Evolutionary conservation across 2,888 invertebrate genomes (phyloP), one percentile per base, ranked within the genome.

Genomic region (Lamellibrachia satsuma): DNA sequence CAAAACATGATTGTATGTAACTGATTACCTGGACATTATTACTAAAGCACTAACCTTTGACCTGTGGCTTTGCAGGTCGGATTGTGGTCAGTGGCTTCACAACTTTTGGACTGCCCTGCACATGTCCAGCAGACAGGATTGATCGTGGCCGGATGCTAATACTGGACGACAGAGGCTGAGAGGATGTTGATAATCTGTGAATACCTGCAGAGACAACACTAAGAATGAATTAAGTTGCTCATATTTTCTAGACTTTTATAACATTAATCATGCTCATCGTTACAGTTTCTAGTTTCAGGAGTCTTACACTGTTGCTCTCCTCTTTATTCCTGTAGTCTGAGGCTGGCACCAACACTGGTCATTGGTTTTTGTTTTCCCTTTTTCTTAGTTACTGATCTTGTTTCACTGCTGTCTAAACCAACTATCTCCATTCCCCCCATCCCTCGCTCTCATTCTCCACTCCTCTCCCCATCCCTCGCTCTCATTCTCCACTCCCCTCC

Each of bases 131-230:
- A 9, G 91, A 91, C 22, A 91, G 51, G 51, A 52, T 52, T 91
- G 91, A 91, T 51, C 51, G 91, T 52, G 91, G 91, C 91, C 91
- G 75, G 75, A 75, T 75, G 75, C 22, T 75, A 75, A 75, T 75
- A 75, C 75, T 75, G 75, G 75, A 75, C 60, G 60, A 60, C 75
- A 75, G 15, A 75, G 75, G 75, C 75, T 75, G 75, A 22, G 75
- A 15, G 22, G 39, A 39, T 39, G 75, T 75, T 22, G 75, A 75
- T 75, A 75, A 22, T 15, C 22, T 75, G n/a, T 75, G 75, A 75
- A 75, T 75, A 11, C 75, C 75, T 75, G 75, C n/a, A 22, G 75
- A 75, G 75, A 75, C 75, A 75, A 75, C n/a, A 6, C 6, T n/a
- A 3, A n/a, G 22, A 3, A 22, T 75, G 75, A 15, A 22, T 75